Base-by-base conservation (phyloP, 2,113 vertebrate species). In the Strix uralensis region DNA sequence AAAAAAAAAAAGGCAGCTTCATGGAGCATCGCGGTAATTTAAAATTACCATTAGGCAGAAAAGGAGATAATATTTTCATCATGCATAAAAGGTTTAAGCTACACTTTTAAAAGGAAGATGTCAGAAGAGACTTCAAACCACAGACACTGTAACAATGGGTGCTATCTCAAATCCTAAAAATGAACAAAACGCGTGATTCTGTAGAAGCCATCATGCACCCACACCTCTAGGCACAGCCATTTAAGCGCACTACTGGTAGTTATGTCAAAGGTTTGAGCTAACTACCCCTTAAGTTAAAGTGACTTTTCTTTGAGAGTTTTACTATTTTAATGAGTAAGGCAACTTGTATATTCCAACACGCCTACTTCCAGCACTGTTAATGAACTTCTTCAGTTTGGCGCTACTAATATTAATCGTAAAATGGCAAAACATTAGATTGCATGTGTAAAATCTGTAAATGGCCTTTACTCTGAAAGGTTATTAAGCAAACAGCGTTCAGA, bases 131-230 rank as follows among this genome's bases (percentile, higher is more conserved):
- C 51, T 88, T 62, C 27, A 73, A 72, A 47, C 40, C 15, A 61
- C 0, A 57, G 81, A 51, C 19, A 49, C 36, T 32, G 46, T 34
- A 82, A 51, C 0, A 0, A 67, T 10, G 20, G 72, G 38, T 55
- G 47, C 57, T 26, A 42, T 18, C 47, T 78, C 62, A 73, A 26
- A 59, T 15, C 46, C 17, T 27, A 2, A n/a, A 16, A 34, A 44
- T 27, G 40, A 82, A 22, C 29, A 79, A 58, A 54, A 22, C 0
- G 1, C 2, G 8, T 54, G 58, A 65, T n/a, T 44, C 40, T 49
- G 72, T 34, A 49, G 14, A 18, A 77, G 54, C 49, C 61, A 12
- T 7, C 71, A 9, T 1, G 25, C 58, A 40, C 71, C 67, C 54
- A 38, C 88, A 30, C 9, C 57, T 75, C 34, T 9, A 44, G 81